These are phyloP conservation scores for Agelaius phoeniceus DNA, from an alignment of 2,113 vertebrate species.

Conservation along the genomic window DNA sequence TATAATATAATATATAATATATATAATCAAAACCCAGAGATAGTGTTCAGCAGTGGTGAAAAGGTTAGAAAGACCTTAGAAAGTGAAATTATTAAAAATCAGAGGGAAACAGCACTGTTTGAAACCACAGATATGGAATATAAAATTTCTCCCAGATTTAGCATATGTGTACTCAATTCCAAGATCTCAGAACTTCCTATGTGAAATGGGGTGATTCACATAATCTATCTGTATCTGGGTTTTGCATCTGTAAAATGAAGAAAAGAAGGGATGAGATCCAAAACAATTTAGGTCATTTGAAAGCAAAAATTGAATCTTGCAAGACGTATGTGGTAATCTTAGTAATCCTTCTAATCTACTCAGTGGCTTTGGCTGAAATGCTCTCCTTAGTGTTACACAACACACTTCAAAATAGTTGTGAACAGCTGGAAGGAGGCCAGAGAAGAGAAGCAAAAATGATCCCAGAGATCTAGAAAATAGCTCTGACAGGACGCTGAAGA, in stretches of 20 bases:
- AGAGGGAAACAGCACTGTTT: background rate
- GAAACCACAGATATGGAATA: background rate
- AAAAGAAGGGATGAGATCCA: background rate
- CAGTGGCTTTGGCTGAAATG: background rate
- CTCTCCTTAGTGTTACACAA: background rate
- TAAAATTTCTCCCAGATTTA: background rate
- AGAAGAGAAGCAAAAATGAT: background rate
- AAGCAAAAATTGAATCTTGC: slow-evolving; percentile 7
- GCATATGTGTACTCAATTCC: background rate
- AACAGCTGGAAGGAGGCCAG: background rate
- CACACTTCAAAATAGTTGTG: background rate
- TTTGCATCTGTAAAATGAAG: background rate
- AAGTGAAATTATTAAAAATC: background rate
- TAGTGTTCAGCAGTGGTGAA: background rate
- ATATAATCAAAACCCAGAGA: background rate
- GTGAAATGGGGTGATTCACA: background rate
- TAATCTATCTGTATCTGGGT: background rate
- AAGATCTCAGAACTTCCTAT: background rate
- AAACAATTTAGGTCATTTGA: slow-evolving; percentile 16
- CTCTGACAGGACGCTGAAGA: background rate
- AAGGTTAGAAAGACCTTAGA: background rate
- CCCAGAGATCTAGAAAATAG: background rate
- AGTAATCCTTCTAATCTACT: slow-evolving; percentile 29
- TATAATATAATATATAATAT: too few species aligned
- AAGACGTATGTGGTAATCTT: background rate